phyloP scores from a whole-genome alignment of 2,888 invertebrate genomes.

The Drosophila atripex region DNA sequence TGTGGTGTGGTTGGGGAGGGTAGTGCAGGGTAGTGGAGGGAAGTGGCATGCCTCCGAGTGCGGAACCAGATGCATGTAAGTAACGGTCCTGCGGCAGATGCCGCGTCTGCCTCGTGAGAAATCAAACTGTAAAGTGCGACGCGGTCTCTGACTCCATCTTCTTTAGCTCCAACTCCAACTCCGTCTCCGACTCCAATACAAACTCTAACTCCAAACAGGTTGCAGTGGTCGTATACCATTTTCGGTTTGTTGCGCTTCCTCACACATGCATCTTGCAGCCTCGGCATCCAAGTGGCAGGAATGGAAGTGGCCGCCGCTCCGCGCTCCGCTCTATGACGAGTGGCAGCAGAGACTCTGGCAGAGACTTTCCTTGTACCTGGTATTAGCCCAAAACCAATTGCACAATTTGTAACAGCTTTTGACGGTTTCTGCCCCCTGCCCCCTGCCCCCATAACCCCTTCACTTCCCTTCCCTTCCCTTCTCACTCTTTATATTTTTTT shows the following conservation, averaged over 20 bases:
- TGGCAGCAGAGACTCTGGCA: slow-evolving; percentile 1
- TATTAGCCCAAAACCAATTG: slow-evolving; percentile 76
- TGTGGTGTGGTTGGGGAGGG: no score
- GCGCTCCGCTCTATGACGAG: slow-evolving; percentile 6
- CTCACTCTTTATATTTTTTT: background rate
- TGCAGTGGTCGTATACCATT: slow-evolving; percentile 77
- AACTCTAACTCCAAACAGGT: slow-evolving; percentile 55
- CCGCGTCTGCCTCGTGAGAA: slow-evolving; percentile 71
- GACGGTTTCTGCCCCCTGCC: slow-evolving; percentile 52
- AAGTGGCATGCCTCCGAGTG: slow-evolving; percentile 58
- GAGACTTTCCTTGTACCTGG: slow-evolving; percentile 38
- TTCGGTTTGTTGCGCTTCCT: slow-evolving; percentile 64
- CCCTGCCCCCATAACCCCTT: slow-evolving; percentile 16
- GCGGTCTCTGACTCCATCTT: slow-evolving; percentile 36
- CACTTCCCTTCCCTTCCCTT: background rate
- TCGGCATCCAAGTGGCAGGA: slow-evolving; percentile 5
- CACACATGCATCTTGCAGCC: slow-evolving; percentile 33
- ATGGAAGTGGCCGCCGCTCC: slow-evolving; percentile 4
- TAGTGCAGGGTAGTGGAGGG: background rate
- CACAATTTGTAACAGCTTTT: slow-evolving; percentile 77
- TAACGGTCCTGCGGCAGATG: slow-evolving; percentile 72
- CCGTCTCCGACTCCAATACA: slow-evolving; percentile 31
- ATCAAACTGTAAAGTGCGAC: slow-evolving; percentile 77
- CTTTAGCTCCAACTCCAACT: slow-evolving; percentile 17
- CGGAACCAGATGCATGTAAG: slow-evolving; percentile 77